Conservation (phyloP, 2,797 vertebrate genomes). For the Sciaenops ocellatus region DNA sequence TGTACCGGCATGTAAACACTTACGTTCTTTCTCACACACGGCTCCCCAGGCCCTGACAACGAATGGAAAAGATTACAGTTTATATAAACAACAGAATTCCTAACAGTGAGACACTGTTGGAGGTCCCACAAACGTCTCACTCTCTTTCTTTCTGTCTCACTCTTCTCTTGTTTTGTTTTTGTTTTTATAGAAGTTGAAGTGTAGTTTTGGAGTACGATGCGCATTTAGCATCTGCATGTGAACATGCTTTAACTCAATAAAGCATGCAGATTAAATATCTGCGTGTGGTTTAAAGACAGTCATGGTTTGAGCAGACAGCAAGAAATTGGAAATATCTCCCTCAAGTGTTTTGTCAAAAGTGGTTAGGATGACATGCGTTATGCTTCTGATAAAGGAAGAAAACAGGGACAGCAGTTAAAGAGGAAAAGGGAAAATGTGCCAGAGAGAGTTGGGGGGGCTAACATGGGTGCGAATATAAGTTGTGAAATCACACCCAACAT, state of each 20-base stretch:
- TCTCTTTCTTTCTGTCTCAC: conserved; percentile 43
- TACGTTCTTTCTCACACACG: conserved; percentile 52
- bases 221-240: conserved; percentile 31
- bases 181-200: conserved; percentile 47
- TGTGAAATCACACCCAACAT: conserved; percentile 51
- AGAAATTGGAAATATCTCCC: conserved; percentile 45
- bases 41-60: conserved; percentile 82
- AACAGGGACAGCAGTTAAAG: conserved; percentile 42
- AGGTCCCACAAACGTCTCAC: conserved; percentile 82
- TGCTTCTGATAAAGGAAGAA: conserved; percentile 56
- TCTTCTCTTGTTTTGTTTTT: conserved; percentile 19
- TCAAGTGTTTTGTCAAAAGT: conserved; percentile 57
- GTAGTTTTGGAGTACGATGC: conserved; percentile 15
- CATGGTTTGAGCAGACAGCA: conserved; percentile 35
- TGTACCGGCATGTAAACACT: conserved; percentile 71
- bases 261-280: conserved; percentile 27
- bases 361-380: conserved; percentile 45
- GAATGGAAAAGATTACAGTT: conserved; percentile 92
- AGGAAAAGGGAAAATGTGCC: conserved; percentile 43
- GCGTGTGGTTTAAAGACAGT: conserved; percentile 39
- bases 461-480: neutral
- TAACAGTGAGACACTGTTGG: conserved; percentile 87
- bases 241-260: conserved; percentile 36
- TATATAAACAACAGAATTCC: conserved; percentile 91
- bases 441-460: conserved; percentile 4